Base-by-base conservation (phyloP, 64 coral and sea anemone genomes). In the Porites lutea region DNA sequence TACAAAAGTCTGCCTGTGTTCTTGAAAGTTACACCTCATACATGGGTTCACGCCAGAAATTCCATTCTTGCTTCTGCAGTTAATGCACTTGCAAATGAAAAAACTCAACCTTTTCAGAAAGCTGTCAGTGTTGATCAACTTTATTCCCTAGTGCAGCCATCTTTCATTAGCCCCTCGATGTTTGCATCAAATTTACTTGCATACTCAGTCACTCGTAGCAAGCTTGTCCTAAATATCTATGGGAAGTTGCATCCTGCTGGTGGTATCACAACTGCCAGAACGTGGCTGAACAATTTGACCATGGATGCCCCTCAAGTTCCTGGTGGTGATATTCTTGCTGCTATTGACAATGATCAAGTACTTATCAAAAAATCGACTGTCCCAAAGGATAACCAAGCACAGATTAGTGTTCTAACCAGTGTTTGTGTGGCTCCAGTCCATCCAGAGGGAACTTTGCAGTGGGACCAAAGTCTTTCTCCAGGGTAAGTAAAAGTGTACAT, bases 351-450 rank as follows among this genome's bases (percentile, higher is more conserved):
- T 59, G 89, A 91, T 76, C 89, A 91, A 27, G 78, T 91, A 2
- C 65, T 91, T 4, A 83, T 91, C 15, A 82, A 83, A 44, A 82
- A 91, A 49, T 83, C 78, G 89, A 91, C 89, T 15, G 77, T 91
- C 4, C 15, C 78, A 4, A 91, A 91, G 47, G 89, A 90, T 22
- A 91, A 91, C 62, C 11, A 65, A 16, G 89, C 89, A 81, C 89
- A 79, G 46, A 65, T 90, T 19, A 90, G 88, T 79, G 69, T 67
- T 15, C 20, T 88, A 43, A 79, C 60, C 52, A 59, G 88, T 90
- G 75, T 79, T 37, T 37, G 27, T 37, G 27, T 37, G 27, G 27
- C 27, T 37, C 47, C 45, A 19, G 19, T 71, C 64, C 46, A 88
- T 64, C 65, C 53, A 22, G 48, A 59, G 5, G 65, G 86, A 73